These are phyloP conservation scores for Nemurella pictetii DNA, from an alignment of 2,888 invertebrate species.

Conservation along the genomic window DNA sequence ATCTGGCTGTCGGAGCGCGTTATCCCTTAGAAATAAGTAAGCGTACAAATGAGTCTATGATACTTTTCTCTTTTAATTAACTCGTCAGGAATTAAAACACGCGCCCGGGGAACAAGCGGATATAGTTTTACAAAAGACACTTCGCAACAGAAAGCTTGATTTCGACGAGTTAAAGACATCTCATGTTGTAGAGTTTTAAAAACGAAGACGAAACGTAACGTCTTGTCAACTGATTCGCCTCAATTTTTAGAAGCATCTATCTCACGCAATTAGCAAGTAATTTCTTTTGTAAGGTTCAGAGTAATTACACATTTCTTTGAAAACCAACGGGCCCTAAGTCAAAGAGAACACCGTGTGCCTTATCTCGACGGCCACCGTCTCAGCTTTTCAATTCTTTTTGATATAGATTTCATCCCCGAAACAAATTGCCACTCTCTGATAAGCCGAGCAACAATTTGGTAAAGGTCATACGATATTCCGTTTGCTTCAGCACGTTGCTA, in stretches of 20 bases:
- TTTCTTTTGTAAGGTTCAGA: neutral
- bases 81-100: constrained; percentile 32
- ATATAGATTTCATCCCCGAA: neutral
- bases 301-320: neutral
- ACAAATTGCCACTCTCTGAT: constrained; percentile 5
- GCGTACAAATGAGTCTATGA: constrained; percentile 4
- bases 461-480: neutral
- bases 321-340: neutral
- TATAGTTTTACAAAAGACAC: constrained; percentile 25
- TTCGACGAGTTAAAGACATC: neutral
- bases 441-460: neutral
- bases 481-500: too few species aligned
- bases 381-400: neutral
- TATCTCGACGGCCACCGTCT: neutral
- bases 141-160: neutral
- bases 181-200: neutral
- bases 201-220: neutral
- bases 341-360: neutral
- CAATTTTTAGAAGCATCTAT: neutral
- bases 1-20: neutral
- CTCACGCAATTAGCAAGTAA: neutral
- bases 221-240: neutral
- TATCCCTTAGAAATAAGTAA: constrained; percentile 27
- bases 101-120: constrained; percentile 9
- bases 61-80: constrained; percentile 37